Conservation (phyloP, 2,113 vertebrate species). For the Chauna torquata region DNA sequence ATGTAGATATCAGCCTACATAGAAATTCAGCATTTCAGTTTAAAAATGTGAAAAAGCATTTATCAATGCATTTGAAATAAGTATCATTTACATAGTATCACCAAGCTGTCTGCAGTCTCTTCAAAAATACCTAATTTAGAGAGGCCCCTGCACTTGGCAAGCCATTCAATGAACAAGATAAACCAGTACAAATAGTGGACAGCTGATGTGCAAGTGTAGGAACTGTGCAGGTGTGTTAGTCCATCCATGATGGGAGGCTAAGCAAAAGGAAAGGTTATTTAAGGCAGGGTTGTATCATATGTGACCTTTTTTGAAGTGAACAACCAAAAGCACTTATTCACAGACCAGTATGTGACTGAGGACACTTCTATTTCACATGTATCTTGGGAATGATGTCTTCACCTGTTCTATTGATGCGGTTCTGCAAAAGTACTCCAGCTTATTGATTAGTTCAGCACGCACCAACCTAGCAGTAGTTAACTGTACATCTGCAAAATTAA, state of each 20-base stretch:
- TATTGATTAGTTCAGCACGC: background rate
- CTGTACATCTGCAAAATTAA: background rate
- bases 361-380: background rate
- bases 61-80: background rate
- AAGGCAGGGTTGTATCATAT: background rate
- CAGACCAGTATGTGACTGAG: background rate
- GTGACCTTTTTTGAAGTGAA: background rate
- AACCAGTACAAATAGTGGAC: background rate
- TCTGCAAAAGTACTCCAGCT: background rate
- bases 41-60: background rate
- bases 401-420: background rate
- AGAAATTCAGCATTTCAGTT: background rate
- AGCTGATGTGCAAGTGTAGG: background rate
- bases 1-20: background rate
- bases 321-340: background rate
- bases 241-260: background rate
- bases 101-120: background rate
- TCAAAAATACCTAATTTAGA: background rate
- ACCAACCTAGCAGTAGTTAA: background rate
- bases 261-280: background rate
- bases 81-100: background rate
- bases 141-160: background rate
- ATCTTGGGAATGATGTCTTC: background rate
- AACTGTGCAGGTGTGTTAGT: background rate
- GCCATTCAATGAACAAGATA: background rate